Conservation (phyloP, 1,140 invertebrate species). For the Cyclina sinensis region DNA sequence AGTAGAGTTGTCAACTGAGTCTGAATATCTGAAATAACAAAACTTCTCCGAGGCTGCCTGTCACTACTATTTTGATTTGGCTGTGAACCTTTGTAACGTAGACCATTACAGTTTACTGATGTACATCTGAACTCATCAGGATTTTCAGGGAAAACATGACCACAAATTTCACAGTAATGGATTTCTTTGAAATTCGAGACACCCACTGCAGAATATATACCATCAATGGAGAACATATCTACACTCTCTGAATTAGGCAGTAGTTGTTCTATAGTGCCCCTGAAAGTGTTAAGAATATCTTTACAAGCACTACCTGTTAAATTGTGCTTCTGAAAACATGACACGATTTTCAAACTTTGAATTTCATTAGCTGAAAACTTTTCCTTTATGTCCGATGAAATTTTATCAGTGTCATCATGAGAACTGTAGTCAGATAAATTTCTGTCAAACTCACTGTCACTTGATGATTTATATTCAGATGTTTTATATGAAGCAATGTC, state of each 20-base stretch:
- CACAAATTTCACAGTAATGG: conserved; percentile 43
- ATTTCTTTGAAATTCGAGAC: conserved; percentile 25
- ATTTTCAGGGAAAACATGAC: conserved; percentile 48
- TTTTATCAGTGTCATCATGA: conserved; percentile 44
- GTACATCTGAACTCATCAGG: conserved; percentile 41
- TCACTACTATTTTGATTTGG: conserved; percentile 13
- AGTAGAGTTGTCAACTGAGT: conserved; percentile 40
- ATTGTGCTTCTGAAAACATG: conserved; percentile 47
- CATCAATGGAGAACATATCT: conserved; percentile 37
- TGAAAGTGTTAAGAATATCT: too few species aligned
- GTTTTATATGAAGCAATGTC: too few species aligned
- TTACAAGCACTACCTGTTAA: conserved; percentile 40
- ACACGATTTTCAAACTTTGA: conserved; percentile 48
- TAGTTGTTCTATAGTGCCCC: conserved; percentile 35
- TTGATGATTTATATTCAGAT: too few species aligned
- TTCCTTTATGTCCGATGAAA: conserved; percentile 41
- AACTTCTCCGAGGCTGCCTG: conserved; percentile 41
- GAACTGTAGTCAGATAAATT: conserved; percentile 34
- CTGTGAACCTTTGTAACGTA: conserved; percentile 46
- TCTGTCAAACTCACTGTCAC: conserved; percentile 40
- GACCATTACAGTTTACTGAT: conserved; percentile 44
- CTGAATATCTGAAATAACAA: conserved; percentile 41
- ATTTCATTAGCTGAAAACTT: conserved; percentile 46
- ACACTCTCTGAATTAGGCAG: conserved; percentile 17
- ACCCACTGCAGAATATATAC: conserved; percentile 31